Evolutionary conservation across 2,888 invertebrate species (phyloP).

Genomic region (Lingula anatina): DNA sequence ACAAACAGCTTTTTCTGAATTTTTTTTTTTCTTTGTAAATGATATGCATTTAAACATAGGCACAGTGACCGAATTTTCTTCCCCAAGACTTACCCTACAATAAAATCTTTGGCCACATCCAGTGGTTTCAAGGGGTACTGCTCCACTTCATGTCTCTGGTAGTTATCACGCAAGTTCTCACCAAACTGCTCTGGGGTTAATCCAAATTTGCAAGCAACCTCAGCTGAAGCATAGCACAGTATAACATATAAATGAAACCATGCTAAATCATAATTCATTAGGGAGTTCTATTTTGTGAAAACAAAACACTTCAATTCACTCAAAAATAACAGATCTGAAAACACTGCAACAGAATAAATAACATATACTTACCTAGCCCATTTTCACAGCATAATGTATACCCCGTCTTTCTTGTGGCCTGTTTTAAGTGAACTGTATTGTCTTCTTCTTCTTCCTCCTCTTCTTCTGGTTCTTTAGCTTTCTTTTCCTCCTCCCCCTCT

Average conservation of each 20-base stretch:
- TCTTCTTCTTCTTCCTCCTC: constrained; percentile 48
- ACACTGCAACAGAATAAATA: too few species aligned
- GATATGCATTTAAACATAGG: too few species aligned
- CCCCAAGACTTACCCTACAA: constrained; percentile 48
- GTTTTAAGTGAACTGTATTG: constrained; percentile 65
- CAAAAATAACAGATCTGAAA: too few species aligned
- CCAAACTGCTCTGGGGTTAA: constrained; percentile 90
- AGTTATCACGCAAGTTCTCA: constrained; percentile 92
- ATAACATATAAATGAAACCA: too few species aligned
- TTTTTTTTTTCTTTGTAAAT: too few species aligned
- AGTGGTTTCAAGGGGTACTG: constrained; percentile 81
- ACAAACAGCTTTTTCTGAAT: too few species aligned
- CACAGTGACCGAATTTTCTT: too few species aligned
- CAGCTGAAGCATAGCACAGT: constrained; percentile 59
- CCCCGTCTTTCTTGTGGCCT: constrained; percentile 79
- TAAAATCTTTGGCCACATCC: constrained; percentile 74
- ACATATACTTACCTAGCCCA: constrained; percentile 60
- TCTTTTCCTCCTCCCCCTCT: constrained; percentile 56
- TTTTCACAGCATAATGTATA: constrained; percentile 83
- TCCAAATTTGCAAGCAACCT: constrained; percentile 85
- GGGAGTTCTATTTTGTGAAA: too few species aligned
- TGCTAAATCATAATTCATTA: too few species aligned
- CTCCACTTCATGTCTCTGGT: constrained; percentile 90
- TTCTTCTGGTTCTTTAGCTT: too few species aligned
- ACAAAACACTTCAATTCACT: too few species aligned